These are phyloP conservation scores for Pollachius pollachius DNA, from an alignment of 2,113 vertebrate species.

Conservation along the genomic window DNA sequence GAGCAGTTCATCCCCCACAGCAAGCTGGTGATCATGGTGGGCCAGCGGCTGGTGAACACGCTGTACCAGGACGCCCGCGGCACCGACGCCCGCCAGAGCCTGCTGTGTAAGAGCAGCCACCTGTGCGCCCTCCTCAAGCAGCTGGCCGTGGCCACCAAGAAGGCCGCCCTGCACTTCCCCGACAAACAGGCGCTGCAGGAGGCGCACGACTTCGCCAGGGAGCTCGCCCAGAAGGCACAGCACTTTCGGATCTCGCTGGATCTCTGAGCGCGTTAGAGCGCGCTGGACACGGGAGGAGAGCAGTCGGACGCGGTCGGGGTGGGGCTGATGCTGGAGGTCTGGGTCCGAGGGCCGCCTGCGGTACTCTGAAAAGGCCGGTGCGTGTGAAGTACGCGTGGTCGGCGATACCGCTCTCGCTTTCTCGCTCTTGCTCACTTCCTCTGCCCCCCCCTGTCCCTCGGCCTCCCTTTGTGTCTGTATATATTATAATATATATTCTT, in stretches of 20 bases:
- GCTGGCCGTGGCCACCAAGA: constrained; percentile 89
- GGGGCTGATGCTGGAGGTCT: neutral
- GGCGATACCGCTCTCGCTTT: no score
- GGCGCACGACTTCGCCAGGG: constrained; percentile 70
- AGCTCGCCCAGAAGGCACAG: constrained; percentile 74
- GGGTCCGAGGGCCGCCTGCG: neutral
- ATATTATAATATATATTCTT: neutral
- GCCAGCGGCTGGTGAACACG: constrained; percentile 87
- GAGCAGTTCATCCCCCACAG: constrained; percentile 89
- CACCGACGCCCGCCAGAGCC: constrained; percentile 56
- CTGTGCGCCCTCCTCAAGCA: constrained; percentile 88
- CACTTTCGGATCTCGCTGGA: constrained; percentile 80
- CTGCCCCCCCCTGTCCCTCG: neutral
- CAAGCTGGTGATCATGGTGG: constrained; percentile 92
- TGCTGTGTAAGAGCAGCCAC: constrained; percentile 81
- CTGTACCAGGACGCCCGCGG: constrained; percentile 81
- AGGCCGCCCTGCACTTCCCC: constrained; percentile 79
- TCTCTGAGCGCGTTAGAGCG: constrained; percentile 30
- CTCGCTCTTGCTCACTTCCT: no score
- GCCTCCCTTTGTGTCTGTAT: neutral
- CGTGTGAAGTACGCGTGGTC: neutral
- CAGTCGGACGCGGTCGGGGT: neutral
- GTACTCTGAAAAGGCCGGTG: no score
- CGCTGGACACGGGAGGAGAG: no score
- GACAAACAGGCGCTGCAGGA: constrained; percentile 61